These are phyloP conservation scores for Aphrocallistes beatrix DNA, from an alignment of 37 sponge, comb jelly and placozoan species.

Conservation along the genomic window DNA sequence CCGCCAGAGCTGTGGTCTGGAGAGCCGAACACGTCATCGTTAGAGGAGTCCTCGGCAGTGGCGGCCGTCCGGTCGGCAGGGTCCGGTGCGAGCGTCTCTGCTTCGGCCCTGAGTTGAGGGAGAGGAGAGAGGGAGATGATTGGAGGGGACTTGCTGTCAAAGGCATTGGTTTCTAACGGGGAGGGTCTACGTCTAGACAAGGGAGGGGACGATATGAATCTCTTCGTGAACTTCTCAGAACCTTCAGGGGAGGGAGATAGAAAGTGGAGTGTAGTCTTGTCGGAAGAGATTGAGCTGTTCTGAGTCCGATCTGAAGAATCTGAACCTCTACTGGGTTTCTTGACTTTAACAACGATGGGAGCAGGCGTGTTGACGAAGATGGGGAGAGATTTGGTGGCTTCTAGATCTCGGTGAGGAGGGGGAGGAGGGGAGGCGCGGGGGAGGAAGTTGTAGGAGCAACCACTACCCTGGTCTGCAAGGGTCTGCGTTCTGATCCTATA, in stretches of 20 bases:
- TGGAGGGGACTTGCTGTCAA: neutral
- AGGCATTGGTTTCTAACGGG: neutral
- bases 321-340: neutral
- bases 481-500: neutral
- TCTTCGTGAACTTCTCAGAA: neutral
- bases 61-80: neutral
- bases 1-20: neutral
- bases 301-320: no score
- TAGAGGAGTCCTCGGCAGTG: neutral
- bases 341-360: neutral
- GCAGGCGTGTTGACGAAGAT: neutral
- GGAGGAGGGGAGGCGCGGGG: neutral
- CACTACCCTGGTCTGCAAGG: no score
- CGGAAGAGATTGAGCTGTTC: neutral
- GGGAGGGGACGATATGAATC: neutral
- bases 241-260: neutral
- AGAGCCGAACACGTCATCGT: neutral
- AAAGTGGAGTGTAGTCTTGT: neutral
- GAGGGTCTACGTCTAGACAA: neutral
- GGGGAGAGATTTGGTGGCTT: neutral
- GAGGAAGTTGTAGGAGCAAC: neutral
- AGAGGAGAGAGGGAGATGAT: neutral
- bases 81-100: neutral
- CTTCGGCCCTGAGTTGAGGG: neutral
- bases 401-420: neutral